Conservation (phyloP, 2,797 vertebrate species). For the Taeniopygia guttata region DNA sequence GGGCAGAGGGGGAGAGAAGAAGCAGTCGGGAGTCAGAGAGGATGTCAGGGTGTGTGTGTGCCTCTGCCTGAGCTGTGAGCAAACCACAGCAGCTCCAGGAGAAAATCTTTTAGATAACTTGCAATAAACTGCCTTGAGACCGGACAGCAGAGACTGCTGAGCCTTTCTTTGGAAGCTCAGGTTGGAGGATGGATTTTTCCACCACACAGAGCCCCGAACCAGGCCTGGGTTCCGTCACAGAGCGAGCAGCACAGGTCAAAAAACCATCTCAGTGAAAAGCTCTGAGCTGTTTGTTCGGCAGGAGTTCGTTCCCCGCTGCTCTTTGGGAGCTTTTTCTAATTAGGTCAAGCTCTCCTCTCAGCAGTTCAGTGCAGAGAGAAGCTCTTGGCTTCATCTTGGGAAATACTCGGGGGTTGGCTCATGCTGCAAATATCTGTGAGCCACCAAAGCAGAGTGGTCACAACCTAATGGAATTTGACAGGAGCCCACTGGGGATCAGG, state of each 20-base stretch:
- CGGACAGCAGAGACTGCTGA: no score
- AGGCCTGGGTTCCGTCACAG: no score
- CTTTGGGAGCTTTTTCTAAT: constrained; percentile 31
- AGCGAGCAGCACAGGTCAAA: not conserved
- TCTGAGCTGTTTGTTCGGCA: not conserved
- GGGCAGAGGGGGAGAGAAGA: no score
- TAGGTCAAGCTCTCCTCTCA: constrained; percentile 46
- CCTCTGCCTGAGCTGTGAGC: no score
- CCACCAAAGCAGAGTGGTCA: not conserved
- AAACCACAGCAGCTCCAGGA: no score
- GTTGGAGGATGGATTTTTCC: no score
- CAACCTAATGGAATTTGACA: constrained; percentile 47
- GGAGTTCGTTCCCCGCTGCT: not conserved
- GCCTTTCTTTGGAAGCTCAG: no score
- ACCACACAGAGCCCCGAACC: no score
- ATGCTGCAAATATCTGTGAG: not conserved
- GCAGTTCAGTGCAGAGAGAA: constrained; percentile 13
- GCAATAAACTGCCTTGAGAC: no score
- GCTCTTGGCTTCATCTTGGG: constrained; percentile 5
- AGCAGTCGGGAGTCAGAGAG: no score
- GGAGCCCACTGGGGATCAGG: not conserved
- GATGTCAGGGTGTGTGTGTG: no score
- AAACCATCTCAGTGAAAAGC: not conserved
- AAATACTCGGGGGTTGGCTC: not conserved
- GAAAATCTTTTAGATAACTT: no score